phyloP scores from a whole-genome alignment of 2,113 vertebrate species.

The Danionella cerebrum region DNA sequence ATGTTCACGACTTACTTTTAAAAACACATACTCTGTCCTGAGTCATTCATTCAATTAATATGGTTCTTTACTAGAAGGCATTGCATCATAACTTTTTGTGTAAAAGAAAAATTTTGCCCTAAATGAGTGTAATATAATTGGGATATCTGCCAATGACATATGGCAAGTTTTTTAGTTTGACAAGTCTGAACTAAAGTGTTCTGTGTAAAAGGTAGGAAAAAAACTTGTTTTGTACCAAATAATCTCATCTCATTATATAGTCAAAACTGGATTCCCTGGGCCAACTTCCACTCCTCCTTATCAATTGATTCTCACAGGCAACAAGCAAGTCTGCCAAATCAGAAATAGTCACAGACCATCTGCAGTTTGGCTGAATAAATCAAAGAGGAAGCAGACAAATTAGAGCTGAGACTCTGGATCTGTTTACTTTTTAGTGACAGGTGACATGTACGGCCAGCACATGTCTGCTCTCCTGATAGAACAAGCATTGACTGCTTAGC shows the following conservation, averaged over 20 bases:
- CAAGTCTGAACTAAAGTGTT: no score
- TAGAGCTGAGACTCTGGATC: background rate
- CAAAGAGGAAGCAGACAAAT: conserved; percentile 17
- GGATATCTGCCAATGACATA: no score
- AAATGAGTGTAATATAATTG: no score
- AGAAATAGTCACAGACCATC: conserved; percentile 3
- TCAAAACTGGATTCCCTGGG: background rate
- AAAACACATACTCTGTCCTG: no score
- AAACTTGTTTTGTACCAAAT: no score
- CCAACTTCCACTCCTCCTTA: background rate
- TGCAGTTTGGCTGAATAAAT: conserved; percentile 8
- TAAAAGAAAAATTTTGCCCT: no score
- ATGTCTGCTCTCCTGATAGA: background rate
- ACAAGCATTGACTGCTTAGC: background rate
- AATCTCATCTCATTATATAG: background rate
- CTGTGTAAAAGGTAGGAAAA: no score
- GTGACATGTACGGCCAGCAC: conserved; percentile 12
- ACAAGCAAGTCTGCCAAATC: background rate
- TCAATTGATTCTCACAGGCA: background rate
- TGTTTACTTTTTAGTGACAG: conserved; percentile 20
- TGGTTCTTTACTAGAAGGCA: no score
- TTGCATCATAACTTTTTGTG: no score
- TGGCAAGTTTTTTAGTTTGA: no score
- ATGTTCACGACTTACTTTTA: no score
- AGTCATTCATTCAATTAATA: no score